These are phyloP conservation scores for Trilocha varians DNA, from an alignment of 2,888 invertebrate species.

Conservation along the genomic window DNA sequence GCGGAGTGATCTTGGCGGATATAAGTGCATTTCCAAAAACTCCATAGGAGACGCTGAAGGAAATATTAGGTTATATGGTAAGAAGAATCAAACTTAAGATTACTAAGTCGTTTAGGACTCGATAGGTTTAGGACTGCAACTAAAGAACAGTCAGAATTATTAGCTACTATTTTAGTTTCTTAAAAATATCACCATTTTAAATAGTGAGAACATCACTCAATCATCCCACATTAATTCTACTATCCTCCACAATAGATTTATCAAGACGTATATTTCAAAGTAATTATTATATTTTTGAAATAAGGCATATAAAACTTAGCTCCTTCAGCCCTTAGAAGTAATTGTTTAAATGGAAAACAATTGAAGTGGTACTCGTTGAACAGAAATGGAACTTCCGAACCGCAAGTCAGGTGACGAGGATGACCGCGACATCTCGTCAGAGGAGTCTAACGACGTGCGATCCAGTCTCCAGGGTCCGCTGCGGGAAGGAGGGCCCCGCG, in stretches of 20 bases:
- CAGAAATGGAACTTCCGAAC: conserved; percentile 77
- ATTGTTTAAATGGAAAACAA: neutral
- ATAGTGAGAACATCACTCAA: neutral
- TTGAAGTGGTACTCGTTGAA: conserved; percentile 1
- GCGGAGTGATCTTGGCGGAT: conserved; percentile 85
- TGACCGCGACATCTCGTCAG: conserved; percentile 43
- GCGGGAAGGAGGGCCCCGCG: conserved; percentile 71
- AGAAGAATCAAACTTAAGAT: too few relatives aligned
- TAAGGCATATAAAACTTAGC: too few relatives aligned
- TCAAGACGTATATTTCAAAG: too few relatives aligned
- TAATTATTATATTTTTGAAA: too few relatives aligned
- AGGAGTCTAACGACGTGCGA: conserved; percentile 70
- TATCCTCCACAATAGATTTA: too few relatives aligned
- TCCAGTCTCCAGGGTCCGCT: conserved; percentile 78
- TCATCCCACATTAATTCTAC: neutral
- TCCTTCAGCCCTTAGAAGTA: neutral
- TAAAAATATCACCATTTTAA: too few relatives aligned
- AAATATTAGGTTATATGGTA: conserved; percentile 89
- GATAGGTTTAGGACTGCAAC: too few relatives aligned
- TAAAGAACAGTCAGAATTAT: too few relatives aligned
- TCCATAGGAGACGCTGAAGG: conserved; percentile 94
- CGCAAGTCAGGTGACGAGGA: conserved; percentile 66
- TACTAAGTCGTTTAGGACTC: too few relatives aligned
- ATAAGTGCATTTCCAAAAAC: conserved; percentile 94
- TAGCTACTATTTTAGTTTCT: too few relatives aligned